Base-by-base conservation (phyloP, 2,888 invertebrate genomes). In the Rotaria sp. region DNA sequence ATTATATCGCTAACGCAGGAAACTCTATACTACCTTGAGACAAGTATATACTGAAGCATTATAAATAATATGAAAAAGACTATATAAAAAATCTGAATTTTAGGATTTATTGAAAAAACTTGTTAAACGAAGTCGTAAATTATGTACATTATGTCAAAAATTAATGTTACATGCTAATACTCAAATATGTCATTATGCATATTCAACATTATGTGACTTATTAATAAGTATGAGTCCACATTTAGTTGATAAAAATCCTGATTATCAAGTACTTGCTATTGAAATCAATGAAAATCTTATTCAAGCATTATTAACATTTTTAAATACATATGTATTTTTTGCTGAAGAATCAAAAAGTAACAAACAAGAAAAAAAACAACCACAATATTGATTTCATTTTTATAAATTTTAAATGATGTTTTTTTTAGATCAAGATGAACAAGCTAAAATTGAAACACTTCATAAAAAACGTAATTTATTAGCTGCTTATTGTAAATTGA, bases 401-500 rank as follows among this genome's bases (percentile, higher is more conserved):
- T n/a, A n/a, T n/a, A n/a, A n/a, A n/a, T n/a, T n/a, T n/a, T n/a
- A n/a, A n/a, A n/a, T n/a, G n/a, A n/a, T n/a, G n/a, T n/a, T n/a
- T 30, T 30, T 30, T 80, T 45, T 80, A 80, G 80, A 80, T 45
- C 80, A 80, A 80, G 80, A 80, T n/a, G 80, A 80, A 45, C 80
- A 80, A 80, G 45, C n/a, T 38, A 80, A 80, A 80, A 98, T 98
- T 89, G 97, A 98, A 92, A 96, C 96, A 90, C 92, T 98, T 80
- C 97, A 98, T 92, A 97, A 97, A 92, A 94, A 96, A 87, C 93
- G 98, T 88, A 97, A 96, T 92, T 96, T 97, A 91, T 93, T 99
- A 88, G 97, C 98, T 1, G 95, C 96, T 38, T 99, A 96, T 92
- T 97, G 97, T 92, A 99, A 99, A 92, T 93, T 99, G 85, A 95